Evolutionary conservation across 2,797 vertebrate genomes (phyloP).

Genomic region (Muscicapa striata): DNA sequence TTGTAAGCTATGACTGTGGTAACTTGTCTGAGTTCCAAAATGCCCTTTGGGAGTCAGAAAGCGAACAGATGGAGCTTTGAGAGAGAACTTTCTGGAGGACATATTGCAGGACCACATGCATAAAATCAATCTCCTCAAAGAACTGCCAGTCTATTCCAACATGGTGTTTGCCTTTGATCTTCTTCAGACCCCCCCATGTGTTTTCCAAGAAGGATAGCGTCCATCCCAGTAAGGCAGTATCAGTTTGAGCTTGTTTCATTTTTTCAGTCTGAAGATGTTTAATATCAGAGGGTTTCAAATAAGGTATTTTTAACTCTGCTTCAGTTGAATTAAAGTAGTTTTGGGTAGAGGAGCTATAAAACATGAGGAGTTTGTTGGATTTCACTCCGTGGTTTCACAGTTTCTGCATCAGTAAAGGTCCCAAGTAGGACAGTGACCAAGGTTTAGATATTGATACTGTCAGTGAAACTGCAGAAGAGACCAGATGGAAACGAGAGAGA

Average conservation of each 20-base stretch:
- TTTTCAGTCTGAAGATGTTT: not conserved
- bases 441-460: not conserved
- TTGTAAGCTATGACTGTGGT: not conserved
- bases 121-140: not conserved
- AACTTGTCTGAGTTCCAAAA: conserved; percentile 8
- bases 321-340: not conserved
- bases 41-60: not conserved
- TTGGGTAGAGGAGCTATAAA: not conserved
- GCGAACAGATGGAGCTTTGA: not conserved
- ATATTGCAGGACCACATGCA: not conserved
- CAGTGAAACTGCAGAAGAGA: not conserved
- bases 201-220: conserved; percentile 1
- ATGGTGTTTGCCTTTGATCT: conserved; percentile 32
- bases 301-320: conserved; percentile 6
- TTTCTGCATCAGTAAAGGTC: not conserved
- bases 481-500: not conserved
- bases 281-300: not conserved
- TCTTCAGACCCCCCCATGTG: not conserved
- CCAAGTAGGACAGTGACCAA: not conserved
- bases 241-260: not conserved
- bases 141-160: not conserved
- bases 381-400: not conserved
- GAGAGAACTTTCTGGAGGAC: not conserved
- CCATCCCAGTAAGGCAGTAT: not conserved
- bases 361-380: not conserved